A percentile compares a stretch with the other conserved stretches of the same genome.
These are phyloP conservation scores for Prionace glauca DNA, from an alignment of 2,797 vertebrate genomes.

Conservation along the genomic window DNA sequence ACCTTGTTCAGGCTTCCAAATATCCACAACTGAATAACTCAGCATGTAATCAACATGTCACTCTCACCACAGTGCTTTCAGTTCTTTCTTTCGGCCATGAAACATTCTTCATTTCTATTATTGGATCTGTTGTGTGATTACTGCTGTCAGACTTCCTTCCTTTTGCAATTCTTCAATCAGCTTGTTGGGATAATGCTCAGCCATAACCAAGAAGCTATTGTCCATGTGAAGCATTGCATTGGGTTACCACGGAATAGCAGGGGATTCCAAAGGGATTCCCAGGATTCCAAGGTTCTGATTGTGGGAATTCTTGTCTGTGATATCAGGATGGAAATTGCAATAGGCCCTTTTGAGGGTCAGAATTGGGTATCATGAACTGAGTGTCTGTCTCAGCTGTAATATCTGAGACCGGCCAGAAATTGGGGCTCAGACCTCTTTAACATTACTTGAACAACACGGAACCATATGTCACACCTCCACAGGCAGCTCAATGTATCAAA, in stretches of 20 bases:
- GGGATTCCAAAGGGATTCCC: background rate
- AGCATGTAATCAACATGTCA: background rate
- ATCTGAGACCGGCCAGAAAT: background rate
- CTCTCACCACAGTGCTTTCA: background rate
- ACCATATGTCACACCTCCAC: background rate
- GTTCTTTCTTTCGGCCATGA: background rate
- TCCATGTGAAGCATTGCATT: background rate
- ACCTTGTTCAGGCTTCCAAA: background rate
- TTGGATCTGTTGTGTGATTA: background rate
- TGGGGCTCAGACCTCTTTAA: background rate
- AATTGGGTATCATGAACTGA: background rate
- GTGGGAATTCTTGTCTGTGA: background rate
- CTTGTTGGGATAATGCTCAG: background rate
- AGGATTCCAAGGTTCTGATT: background rate
- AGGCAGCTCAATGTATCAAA: background rate
- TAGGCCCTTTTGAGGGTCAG: background rate
- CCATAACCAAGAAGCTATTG: background rate
- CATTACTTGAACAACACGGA: background rate
- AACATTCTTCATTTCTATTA: background rate
- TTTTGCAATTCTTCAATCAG: conserved; percentile 4
- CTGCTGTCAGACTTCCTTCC: background rate
- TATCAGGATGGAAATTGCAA: background rate
- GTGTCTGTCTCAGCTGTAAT: background rate
- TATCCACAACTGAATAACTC: background rate
- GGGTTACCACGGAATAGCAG: background rate